Evolutionary conservation across 2,113 vertebrate genomes (phyloP).

Genomic region (Malurus cyaneus): DNA sequence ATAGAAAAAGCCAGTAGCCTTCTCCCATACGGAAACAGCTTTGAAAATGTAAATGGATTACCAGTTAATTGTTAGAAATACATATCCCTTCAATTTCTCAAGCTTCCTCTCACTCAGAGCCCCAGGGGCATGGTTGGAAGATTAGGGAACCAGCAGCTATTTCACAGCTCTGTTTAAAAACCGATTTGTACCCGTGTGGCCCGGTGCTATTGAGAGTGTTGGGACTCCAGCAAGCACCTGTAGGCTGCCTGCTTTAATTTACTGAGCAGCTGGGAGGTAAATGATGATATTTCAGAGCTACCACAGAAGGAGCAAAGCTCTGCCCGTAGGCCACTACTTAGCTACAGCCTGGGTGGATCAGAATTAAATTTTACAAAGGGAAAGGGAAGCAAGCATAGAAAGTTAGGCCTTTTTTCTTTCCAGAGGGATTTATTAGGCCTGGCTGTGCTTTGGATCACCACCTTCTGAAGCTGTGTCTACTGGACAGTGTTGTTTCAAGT

Average conservation of each 20-base stretch:
- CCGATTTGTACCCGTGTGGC: neutral
- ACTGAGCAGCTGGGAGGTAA: neutral
- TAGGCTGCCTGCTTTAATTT: neutral
- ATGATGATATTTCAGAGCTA: neutral
- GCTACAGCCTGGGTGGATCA: neutral
- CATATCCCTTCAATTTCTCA: neutral
- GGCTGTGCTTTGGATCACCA: neutral
- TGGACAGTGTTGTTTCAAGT: neutral
- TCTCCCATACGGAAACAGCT: neutral
- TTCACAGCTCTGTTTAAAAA: neutral
- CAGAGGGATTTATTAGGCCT: neutral
- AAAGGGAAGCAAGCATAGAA: neutral
- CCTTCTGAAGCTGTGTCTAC: neutral
- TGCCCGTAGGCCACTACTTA: neutral
- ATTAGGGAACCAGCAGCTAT: neutral
- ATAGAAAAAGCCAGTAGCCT: neutral
- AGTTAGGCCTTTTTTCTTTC: neutral
- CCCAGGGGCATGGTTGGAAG: fast-evolving
- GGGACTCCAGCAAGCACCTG: neutral
- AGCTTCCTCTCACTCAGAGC: neutral
- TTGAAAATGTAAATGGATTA: neutral
- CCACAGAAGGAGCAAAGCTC: neutral
- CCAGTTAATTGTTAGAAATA: neutral
- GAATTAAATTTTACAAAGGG: neutral
- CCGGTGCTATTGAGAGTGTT: neutral